A percentile compares a stretch with the other conserved stretches of the same genome.
phyloP scores from a whole-genome alignment of 2,113 vertebrate species.

The Ploceus nigricollis region DNA sequence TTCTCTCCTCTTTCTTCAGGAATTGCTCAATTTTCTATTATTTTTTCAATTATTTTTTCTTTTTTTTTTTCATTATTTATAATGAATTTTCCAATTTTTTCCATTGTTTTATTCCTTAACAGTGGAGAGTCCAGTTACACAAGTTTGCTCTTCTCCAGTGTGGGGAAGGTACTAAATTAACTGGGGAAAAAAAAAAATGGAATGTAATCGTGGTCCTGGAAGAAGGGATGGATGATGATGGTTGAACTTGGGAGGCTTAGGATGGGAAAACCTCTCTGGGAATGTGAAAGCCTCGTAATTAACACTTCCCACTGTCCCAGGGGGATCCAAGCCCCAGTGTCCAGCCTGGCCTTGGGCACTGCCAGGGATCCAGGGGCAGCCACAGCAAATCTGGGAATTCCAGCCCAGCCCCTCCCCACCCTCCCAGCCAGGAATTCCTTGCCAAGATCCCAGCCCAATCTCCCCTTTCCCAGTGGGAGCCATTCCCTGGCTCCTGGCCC shows the following conservation, averaged over 20 bases:
- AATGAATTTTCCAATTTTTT: background rate
- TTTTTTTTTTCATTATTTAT: background rate
- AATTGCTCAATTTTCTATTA: background rate
- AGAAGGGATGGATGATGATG: background rate
- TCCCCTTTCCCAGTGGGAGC: background rate
- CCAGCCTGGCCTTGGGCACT: background rate
- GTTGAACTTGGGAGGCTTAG: background rate
- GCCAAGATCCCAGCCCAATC: background rate
- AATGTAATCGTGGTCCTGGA: background rate
- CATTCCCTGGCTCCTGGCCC: background rate
- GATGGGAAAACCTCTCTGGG: background rate
- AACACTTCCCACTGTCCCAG: fast-evolving
- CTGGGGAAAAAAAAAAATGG: background rate
- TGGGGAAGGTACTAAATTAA: background rate
- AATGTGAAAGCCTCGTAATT: fast-evolving
- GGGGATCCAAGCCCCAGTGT: fast-evolving
- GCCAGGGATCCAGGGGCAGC: background rate
- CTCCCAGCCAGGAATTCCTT: background rate
- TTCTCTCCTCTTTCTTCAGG: background rate
- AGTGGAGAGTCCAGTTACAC: background rate
- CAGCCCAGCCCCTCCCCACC: background rate
- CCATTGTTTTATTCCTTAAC: background rate
- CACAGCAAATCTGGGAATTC: background rate
- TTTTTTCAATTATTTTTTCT: background rate
- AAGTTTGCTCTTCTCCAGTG: background rate